Percentiles rank a stretch among this genome's conserved stretches.
phyloP scores from a whole-genome alignment of 2,797 vertebrate genomes.

The Danio jaintianensis region DNA sequence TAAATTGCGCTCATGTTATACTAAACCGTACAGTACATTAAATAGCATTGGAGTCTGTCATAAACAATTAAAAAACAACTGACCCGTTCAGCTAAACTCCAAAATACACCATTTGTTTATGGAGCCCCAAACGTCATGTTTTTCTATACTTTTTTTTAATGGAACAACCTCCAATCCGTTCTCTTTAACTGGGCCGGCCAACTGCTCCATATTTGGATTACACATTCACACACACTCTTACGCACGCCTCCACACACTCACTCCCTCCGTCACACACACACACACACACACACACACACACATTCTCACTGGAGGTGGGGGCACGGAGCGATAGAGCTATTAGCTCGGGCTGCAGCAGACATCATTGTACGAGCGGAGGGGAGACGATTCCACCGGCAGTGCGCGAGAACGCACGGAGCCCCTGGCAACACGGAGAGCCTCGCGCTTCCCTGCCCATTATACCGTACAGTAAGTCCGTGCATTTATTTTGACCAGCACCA shows the following conservation, averaged over 20 bases:
- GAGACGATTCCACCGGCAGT: conserved; percentile 89
- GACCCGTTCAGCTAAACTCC: background rate
- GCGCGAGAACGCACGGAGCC: conserved; percentile 82
- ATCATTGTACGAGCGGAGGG: conserved; percentile 87
- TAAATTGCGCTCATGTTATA: too few relatives aligned
- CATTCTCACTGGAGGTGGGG: conserved; percentile 71
- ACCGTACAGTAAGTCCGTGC: conserved; percentile 89
- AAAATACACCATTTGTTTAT: background rate
- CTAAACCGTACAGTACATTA: too few relatives aligned
- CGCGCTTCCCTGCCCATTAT: conserved; percentile 83
- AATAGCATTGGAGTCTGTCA: background rate
- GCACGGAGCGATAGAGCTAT: conserved; percentile 75
- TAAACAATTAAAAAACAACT: background rate
- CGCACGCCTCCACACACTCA: conserved; percentile 83
- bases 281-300: conserved; percentile 68
- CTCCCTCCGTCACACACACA: conserved; percentile 52
- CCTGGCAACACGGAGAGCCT: conserved; percentile 77
- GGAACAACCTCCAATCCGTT: conserved; percentile 78
- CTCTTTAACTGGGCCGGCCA: conserved; percentile 86
- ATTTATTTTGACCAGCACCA: conserved; percentile 53
- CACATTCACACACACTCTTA: conserved; percentile 79
- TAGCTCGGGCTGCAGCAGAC: conserved; percentile 88
- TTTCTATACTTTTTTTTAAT: conserved; percentile 73
- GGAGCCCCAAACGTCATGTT: conserved; percentile 74
- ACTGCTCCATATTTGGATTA: conserved; percentile 93